phyloP scores from a whole-genome alignment of 1,140 invertebrate species.

The Antheraea mylitta region DNA sequence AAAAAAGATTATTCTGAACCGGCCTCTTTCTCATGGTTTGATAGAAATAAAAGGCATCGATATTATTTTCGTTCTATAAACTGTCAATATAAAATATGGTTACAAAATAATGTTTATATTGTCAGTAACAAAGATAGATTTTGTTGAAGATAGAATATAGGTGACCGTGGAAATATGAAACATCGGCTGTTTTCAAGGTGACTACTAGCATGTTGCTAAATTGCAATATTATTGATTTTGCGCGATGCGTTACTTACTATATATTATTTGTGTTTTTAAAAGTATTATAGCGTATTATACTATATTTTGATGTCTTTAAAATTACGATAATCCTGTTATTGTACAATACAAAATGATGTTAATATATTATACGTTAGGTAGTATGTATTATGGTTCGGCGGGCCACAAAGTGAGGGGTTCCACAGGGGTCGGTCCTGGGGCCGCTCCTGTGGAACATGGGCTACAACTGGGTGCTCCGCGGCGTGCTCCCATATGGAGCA shows the following conservation, averaged over 20 bases:
- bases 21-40: not conserved
- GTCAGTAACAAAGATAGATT: not conserved
- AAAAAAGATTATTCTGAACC: not conserved
- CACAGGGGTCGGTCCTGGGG: too few species aligned
- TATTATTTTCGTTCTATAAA: not conserved
- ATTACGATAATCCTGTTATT: too few species aligned
- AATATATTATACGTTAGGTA: too few species aligned
- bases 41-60: not conserved
- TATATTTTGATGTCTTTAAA: too few species aligned
- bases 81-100: not conserved
- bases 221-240: not conserved
- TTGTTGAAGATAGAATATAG: too few species aligned
- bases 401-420: too few species aligned
- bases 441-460: too few species aligned
- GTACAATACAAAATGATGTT: too few species aligned
- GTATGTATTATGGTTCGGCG: too few species aligned
- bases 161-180: not conserved
- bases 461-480: too few species aligned
- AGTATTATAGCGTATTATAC: too few species aligned
- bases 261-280: not conserved
- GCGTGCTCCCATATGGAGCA: too few species aligned
- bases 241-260: not conserved
- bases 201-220: not conserved
- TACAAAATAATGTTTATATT: not conserved
- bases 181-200: constrained; percentile 12